phyloP scores from a whole-genome alignment of 2,797 vertebrate species.

The Oreochromis mossambicus region DNA sequence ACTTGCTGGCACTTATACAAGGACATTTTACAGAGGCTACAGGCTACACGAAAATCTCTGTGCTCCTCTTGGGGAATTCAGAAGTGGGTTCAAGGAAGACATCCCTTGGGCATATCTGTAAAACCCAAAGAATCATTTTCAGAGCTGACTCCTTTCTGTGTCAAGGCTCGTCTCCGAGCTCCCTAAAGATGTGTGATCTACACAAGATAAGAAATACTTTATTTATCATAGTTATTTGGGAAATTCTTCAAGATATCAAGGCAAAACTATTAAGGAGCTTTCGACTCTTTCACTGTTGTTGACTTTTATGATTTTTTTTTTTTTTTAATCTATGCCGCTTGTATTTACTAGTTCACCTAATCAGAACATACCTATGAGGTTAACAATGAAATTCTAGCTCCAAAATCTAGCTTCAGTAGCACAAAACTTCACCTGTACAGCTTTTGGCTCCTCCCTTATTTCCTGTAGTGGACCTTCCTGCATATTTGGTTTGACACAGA shows the following conservation, averaged over 20 bases:
- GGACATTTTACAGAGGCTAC: not conserved
- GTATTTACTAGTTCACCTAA: not conserved
- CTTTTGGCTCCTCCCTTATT: not conserved
- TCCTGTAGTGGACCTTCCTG: too few relatives aligned
- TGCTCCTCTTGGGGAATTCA: not conserved
- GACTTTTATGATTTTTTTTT: not conserved
- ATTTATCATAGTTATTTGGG: not conserved
- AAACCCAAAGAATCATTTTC: not conserved
- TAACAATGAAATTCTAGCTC: not conserved
- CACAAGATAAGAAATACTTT: not conserved
- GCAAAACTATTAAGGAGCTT: not conserved
- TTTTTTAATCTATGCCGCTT: not conserved
- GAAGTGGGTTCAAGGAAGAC: not conserved
- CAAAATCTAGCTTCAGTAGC: not conserved
- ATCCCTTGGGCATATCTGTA: not conserved
- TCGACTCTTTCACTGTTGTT: not conserved
- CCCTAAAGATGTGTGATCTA: not conserved
- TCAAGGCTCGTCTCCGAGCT: not conserved
- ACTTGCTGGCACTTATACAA: not conserved
- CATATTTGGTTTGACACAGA: not conserved
- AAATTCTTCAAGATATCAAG: not conserved
- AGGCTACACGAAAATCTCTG: not conserved
- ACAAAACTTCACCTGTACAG: not conserved
- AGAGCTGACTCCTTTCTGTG: not conserved
- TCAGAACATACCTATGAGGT: not conserved